Base-by-base conservation (phyloP, 2,113 vertebrate species). In the Peromyscus polionotus region DNA sequence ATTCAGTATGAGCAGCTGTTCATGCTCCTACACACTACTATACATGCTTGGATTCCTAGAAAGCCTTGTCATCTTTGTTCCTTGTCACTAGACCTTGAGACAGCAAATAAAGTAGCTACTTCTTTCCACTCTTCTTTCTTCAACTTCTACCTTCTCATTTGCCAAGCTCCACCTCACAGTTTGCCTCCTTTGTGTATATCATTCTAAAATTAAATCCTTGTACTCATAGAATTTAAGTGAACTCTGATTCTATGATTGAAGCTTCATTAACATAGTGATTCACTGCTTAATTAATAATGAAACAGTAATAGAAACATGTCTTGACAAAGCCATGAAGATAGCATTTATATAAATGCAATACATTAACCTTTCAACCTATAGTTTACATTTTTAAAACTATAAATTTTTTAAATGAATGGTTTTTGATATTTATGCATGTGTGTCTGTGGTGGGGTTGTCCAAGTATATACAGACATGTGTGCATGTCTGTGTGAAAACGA, bases 61-160 rank as follows among this genome's bases (percentile, higher is more conserved):
- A 59, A 72, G 36, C 13, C 36, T 24, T 19, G 31, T 24, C 24
- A 51, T 14, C 51, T 80, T 1, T 48, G 65, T 3, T 31, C 0
- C 12, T 2, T 0, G 26, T 45, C 5, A 6, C 9, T 4, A 13
- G 7, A 16, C 20, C 28, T 54, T 51, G 14, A 45, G 6, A 42
- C 42, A 28, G 9, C 45, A 65, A 10, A 7, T 5, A 0, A 0
- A 39, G 10, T 11, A 12, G 0, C 6, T 70, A 16, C 10, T 91
- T 86, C 48, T 68, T 16, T 85, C 7, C 39, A 31, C 17, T 26
- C 16, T 3, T 75, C 45, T 67, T 2, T 10, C 33, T 45, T 12
- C 8, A 7, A 0, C 1, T 65, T 39, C 19, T n/a, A 39, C 57
- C 65, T 4, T 61, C 6, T 57, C 11, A 10, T 2, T 79, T 93